Conservation (phyloP, 2,797 vertebrate species). For the Erethizon dorsatum region DNA sequence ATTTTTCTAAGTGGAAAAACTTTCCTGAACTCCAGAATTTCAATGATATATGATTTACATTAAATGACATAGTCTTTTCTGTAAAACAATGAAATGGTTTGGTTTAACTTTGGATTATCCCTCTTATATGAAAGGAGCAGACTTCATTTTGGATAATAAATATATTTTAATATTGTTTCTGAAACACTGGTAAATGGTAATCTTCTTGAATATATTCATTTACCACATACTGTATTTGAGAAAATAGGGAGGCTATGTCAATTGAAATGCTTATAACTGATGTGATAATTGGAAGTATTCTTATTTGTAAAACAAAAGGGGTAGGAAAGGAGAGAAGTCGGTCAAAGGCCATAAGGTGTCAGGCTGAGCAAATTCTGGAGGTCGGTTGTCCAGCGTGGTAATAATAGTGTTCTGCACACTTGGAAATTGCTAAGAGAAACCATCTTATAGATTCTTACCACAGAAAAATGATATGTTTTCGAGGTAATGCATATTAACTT, state of each 20-base stretch:
- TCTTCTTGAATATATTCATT: background rate
- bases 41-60: background rate
- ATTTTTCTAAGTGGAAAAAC: constrained; percentile 20
- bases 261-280: constrained; percentile 36
- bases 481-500: background rate
- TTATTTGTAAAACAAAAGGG: constrained; percentile 47
- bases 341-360: background rate
- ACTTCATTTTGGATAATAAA: background rate
- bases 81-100: background rate
- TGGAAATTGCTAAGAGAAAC: background rate
- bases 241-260: background rate
- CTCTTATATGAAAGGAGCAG: background rate
- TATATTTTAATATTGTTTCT: background rate
- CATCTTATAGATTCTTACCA: background rate
- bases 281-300: background rate
- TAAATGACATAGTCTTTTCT: background rate
- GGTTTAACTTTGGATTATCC: background rate
- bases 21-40: background rate
- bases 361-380: background rate
- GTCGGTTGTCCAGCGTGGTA: background rate
- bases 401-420: background rate
- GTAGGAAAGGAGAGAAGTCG: background rate
- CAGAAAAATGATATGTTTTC: background rate
- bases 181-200: background rate
- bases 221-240: background rate